Evolutionary conservation across 1,140 invertebrate species (phyloP).

Genomic region (Bombus picipes): DNA sequence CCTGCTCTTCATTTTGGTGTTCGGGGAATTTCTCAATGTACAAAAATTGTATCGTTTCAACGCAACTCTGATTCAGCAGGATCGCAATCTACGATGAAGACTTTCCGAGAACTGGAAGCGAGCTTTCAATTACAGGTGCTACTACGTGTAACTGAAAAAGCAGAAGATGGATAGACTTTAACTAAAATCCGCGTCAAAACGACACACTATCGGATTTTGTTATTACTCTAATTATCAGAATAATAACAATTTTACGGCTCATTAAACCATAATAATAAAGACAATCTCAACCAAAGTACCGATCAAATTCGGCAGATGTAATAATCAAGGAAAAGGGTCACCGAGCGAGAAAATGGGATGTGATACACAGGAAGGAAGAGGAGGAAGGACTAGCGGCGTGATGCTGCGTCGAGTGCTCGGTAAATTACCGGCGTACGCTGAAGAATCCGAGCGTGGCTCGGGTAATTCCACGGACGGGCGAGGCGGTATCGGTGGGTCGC

Average conservation of each 20-base stretch:
- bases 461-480: constrained; percentile 68
- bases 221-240: too few relatives aligned
- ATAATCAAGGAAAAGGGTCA: neutral
- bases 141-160: too few relatives aligned
- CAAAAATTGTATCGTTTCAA: neutral
- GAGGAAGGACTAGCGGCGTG: constrained; percentile 34
- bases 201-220: too few relatives aligned
- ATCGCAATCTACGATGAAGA: too few relatives aligned
- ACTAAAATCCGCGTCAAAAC: too few relatives aligned
- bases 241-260: too few relatives aligned
- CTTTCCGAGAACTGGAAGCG: too few relatives aligned
- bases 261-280: too few relatives aligned
- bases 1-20: constrained; percentile 16
- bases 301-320: neutral
- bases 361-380: neutral
- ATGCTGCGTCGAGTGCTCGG: constrained; percentile 58
- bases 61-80: too few relatives aligned
- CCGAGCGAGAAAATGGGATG: neutral
- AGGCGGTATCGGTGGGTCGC: constrained; percentile 72
- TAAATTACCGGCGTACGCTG: constrained; percentile 70
- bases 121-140: too few relatives aligned
- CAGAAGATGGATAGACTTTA: too few relatives aligned
- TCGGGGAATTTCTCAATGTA: constrained; percentile 18
- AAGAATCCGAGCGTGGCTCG: constrained; percentile 69
- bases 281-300: neutral